These are phyloP conservation scores for Raphicerus campestris DNA, from an alignment of 2,113 vertebrate genomes.

Conservation along the genomic window DNA sequence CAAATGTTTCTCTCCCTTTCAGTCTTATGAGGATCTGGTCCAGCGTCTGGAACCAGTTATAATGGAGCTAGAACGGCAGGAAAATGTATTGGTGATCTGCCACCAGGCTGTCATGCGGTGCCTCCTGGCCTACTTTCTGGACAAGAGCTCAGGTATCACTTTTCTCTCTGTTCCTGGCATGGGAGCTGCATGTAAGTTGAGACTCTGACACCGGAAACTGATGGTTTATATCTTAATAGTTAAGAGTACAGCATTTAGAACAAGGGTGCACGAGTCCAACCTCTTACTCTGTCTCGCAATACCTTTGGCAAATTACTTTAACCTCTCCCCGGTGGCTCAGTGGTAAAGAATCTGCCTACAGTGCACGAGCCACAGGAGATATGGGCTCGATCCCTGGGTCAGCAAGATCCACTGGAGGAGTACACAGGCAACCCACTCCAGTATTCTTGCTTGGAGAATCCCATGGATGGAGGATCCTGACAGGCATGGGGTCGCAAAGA, in stretches of 20 bases:
- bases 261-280: background rate
- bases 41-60: conserved; percentile 94
- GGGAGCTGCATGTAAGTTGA: background rate
- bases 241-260: background rate
- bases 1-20: background rate
- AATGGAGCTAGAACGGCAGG: conserved; percentile 95
- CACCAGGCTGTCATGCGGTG: conserved; percentile 94
- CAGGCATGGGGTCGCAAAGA: background rate
- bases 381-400: background rate
- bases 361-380: background rate
- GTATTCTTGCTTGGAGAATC: background rate
- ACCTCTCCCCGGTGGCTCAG: background rate
- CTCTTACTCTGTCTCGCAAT: background rate
- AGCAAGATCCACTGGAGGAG: background rate
- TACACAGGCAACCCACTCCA: background rate
- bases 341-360: background rate
- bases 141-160: conserved; percentile 88
- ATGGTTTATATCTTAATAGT: background rate
- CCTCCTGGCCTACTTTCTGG: conserved; percentile 93
- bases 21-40: conserved; percentile 95
- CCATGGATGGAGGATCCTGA: background rate
- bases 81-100: conserved; percentile 92
- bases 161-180: background rate
- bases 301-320: conserved; percentile 25
- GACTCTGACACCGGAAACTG: background rate